Evolutionary conservation across 2,113 vertebrate genomes (phyloP).

Genomic region (Toxostoma redivivum): DNA sequence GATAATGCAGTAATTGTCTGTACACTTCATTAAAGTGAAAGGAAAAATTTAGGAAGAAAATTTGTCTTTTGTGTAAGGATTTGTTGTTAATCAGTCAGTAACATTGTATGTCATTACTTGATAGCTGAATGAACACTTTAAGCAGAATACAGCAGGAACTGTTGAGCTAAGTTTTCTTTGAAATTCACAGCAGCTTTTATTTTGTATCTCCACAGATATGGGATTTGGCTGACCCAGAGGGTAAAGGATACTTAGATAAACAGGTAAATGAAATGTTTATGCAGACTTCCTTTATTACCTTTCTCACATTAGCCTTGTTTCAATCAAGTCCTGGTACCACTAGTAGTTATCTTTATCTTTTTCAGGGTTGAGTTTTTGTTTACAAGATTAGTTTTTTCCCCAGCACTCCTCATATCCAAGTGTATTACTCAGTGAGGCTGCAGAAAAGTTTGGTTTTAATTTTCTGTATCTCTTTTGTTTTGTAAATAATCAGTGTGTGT

Average conservation of each 20-base stretch:
- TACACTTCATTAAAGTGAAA: neutral
- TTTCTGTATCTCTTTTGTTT: neutral
- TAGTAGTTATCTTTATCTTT: neutral
- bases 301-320: neutral
- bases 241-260: slow-evolving; percentile 96
- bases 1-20: neutral
- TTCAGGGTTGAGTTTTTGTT: neutral
- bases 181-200: neutral
- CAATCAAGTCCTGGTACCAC: neutral
- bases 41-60: neutral
- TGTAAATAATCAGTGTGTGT: neutral
- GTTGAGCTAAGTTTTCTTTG: neutral
- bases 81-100: neutral
- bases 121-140: neutral
- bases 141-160: neutral
- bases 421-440: neutral
- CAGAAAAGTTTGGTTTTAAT: neutral
- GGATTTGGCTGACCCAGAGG: slow-evolving; percentile 97
- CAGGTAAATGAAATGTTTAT: slow-evolving; percentile 75
- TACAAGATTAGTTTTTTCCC: neutral
- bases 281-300: neutral
- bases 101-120: neutral
- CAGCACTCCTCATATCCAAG: neutral
- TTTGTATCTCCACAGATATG: slow-evolving; percentile 83
- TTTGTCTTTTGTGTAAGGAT: neutral